phyloP scores from a whole-genome alignment of 2,113 vertebrate genomes.

The Brachyhypopomus gauderio region DNA sequence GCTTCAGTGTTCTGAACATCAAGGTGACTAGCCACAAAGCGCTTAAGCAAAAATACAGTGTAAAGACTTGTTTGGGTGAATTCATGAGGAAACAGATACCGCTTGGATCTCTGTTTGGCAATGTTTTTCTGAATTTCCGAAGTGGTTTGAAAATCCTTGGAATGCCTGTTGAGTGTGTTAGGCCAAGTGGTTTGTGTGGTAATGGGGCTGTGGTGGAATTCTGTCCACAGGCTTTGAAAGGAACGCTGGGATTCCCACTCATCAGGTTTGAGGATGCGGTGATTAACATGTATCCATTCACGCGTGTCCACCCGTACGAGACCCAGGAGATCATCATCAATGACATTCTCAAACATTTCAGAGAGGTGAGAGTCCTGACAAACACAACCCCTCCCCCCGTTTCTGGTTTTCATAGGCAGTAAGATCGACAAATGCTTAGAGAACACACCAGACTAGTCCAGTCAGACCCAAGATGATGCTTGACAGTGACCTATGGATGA shows the following conservation, averaged over 20 bases:
- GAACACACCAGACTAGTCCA: too few relatives aligned
- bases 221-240: slow-evolving; percentile 84
- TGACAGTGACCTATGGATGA: too few relatives aligned
- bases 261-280: slow-evolving; percentile 95
- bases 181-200: neutral
- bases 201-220: neutral
- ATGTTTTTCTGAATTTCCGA: neutral
- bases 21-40: neutral
- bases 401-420: neutral
- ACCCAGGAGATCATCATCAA: slow-evolving; percentile 95
- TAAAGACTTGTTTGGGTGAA: too few relatives aligned
- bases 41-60: too few relatives aligned
- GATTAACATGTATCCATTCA: slow-evolving; percentile 94
- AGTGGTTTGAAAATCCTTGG: neutral
- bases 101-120: too few relatives aligned
- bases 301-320: slow-evolving; percentile 94
- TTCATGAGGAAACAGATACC: too few relatives aligned
- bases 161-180: neutral
- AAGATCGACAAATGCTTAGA: neutral
- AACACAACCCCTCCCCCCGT: neutral
- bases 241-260: slow-evolving; percentile 88
- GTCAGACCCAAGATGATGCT: too few relatives aligned
- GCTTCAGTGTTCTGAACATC: neutral
- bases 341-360: slow-evolving; percentile 94
- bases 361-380: slow-evolving; percentile 79